Evolutionary conservation across 1,140 invertebrate genomes (phyloP).

Genomic region (Drosophila pachea): DNA sequence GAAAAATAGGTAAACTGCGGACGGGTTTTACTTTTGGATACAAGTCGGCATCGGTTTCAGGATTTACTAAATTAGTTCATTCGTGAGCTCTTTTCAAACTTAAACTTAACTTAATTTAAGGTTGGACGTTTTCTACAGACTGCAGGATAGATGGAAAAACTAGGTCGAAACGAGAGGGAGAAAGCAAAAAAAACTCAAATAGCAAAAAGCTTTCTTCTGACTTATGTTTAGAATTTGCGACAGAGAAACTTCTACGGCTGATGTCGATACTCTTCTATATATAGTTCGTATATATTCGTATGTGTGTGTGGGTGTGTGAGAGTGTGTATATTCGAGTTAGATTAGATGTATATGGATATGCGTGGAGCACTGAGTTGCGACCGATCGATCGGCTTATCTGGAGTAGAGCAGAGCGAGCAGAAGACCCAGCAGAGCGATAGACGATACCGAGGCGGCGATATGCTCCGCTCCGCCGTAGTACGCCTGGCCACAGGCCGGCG

Average conservation of each 20-base stretch:
- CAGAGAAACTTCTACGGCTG: slow-evolving; percentile 26
- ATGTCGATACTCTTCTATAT: slow-evolving; percentile 49
- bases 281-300: slow-evolving; percentile 51
- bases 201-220: neutral
- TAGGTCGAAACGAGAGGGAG: neutral
- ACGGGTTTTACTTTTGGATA: slow-evolving; percentile 25
- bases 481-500: slow-evolving; percentile 91
- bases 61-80: slow-evolving; percentile 40
- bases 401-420: slow-evolving; percentile 63
- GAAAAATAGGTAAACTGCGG: slow-evolving; percentile 28
- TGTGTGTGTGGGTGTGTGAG: too few species aligned
- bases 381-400: slow-evolving; percentile 66
- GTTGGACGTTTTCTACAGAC: slow-evolving; percentile 52
- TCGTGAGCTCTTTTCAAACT: slow-evolving; percentile 43
- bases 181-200: slow-evolving; percentile 10
- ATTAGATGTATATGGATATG: slow-evolving; percentile 26
- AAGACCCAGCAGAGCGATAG: slow-evolving; percentile 65
- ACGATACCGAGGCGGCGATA: slow-evolving; percentile 62
- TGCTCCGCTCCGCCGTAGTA: slow-evolving; percentile 82
- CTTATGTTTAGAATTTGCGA: slow-evolving; percentile 24
- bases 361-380: slow-evolving; percentile 16
- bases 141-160: neutral
- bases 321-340: slow-evolving; percentile 29
- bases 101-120: slow-evolving; percentile 68
- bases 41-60: slow-evolving; percentile 16